Conservation (phyloP, 2,113 vertebrate species). For the Scolopax mira region DNA sequence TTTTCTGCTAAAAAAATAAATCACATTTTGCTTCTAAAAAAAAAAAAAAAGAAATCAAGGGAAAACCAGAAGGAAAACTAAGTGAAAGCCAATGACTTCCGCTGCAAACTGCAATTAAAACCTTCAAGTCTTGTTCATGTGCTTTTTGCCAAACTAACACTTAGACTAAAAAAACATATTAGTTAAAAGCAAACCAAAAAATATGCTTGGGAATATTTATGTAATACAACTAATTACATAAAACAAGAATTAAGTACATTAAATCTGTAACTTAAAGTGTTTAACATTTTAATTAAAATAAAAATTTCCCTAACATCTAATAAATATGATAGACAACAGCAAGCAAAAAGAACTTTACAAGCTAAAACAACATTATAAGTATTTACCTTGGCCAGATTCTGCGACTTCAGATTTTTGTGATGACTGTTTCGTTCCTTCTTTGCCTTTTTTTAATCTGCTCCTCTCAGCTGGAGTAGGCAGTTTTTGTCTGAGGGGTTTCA, state of each 20-base stretch:
- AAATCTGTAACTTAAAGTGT: not conserved
- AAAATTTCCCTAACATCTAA: not conserved
- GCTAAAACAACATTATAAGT: not conserved
- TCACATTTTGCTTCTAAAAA: not conserved
- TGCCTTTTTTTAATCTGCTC: slow-evolving; percentile 75
- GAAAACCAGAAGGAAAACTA: not conserved
- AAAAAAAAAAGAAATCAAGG: not conserved
- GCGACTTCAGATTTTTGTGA: slow-evolving; percentile 51
- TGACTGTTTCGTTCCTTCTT: slow-evolving; percentile 76
- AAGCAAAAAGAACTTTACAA: not conserved
- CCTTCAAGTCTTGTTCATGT: not conserved
- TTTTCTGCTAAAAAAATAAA: not conserved
- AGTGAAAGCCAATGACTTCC: not conserved
- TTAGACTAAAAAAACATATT: not conserved
- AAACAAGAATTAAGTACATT: not conserved
- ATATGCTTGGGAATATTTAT: not conserved
- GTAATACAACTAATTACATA: not conserved
- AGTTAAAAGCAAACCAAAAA: not conserved
- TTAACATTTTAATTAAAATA: not conserved
- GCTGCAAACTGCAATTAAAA: not conserved
- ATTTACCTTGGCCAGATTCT: slow-evolving; percentile 72
- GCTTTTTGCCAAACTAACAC: not conserved
- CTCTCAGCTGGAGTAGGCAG: slow-evolving; percentile 82
- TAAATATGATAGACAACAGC: not conserved
- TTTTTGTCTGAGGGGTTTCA: slow-evolving; percentile 92